Evolutionary conservation across 2,797 vertebrate species (phyloP).

Genomic region (Lepilemur ruficaudatus): DNA sequence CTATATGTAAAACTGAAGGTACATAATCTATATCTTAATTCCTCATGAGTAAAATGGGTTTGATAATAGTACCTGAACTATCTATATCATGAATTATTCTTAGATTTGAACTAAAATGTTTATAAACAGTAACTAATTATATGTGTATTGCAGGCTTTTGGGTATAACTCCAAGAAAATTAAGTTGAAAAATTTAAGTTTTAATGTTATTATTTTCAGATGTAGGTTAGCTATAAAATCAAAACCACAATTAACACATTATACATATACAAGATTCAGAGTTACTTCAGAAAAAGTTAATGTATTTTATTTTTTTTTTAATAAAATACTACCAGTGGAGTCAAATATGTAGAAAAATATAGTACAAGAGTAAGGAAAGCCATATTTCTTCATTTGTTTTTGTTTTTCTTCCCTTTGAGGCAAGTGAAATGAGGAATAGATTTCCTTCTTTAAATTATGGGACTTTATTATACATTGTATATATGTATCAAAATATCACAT

Average conservation of each 20-base stretch:
- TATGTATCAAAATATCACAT: not conserved
- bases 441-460: not conserved
- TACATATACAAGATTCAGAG: not conserved
- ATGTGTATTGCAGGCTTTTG: not conserved
- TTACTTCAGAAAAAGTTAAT: conserved; percentile 25
- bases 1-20: conserved; percentile 1
- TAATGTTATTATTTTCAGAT: conserved; percentile 19
- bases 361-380: not conserved
- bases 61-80: not conserved
- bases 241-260: not conserved
- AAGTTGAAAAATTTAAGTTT: conserved; percentile 24
- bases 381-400: not conserved
- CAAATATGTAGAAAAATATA: not conserved
- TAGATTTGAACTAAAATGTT: conserved; percentile 15
- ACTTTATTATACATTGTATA: not conserved
- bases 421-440: not conserved
- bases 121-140: not conserved
- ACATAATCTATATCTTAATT: conserved; percentile 43
- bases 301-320: not conserved
- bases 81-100: not conserved
- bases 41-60: not conserved
- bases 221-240: not conserved
- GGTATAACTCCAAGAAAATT: not conserved
- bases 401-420: not conserved
- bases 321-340: not conserved